Evolutionary conservation across 2,113 vertebrate genomes (phyloP), one percentile per base, ranked within the genome.

Genomic region (Percopsis transmontana): DNA sequence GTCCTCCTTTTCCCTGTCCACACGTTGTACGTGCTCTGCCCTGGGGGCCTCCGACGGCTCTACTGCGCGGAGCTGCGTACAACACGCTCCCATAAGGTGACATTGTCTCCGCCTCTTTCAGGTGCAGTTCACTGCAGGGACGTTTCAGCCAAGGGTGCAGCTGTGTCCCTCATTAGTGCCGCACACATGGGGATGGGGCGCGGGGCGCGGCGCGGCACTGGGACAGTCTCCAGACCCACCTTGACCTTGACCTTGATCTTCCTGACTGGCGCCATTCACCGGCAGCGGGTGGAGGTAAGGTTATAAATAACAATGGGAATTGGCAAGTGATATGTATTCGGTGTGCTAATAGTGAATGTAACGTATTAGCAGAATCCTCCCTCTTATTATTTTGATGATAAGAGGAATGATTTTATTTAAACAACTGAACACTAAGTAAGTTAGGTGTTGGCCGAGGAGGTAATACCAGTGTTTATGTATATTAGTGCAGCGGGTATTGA

Each of bases 161-260:
- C 72, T 84, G 87, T 77, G 86, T 80, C 72, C 84, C 82, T 90
- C 89, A 89, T 90, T 88, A 91, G 82, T 73, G 73, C 60, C 23
- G 55, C 80, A 85, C 67, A 70, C 80, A 72, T 72, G 66, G 75
- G 74, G 75, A 71, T 72, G 51, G 63, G 67, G 48, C 45, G 66
- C 51, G 52, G 64, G 80, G 74, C 67, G 58, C 63, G 77, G 69
- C 74, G 74, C n/a, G n/a, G n/a, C n/a, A 75, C 62, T 79, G 67
- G 69, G 81, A 72, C 79, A 80, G 72, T 85, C 71, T 58, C 16
- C 70, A 72, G 66, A 83, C 83, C 80, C 85, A 83, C 78, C 80
- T 72, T 86, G 82, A 88, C 81, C 78, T 70, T 85, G 81, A 88
- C 82, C 87, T 83, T 60, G 8, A 72, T 55, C 71, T 80, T 84